Conservation (phyloP, 2,113 vertebrate species). For the Gasterosteus aculeatus region DNA sequence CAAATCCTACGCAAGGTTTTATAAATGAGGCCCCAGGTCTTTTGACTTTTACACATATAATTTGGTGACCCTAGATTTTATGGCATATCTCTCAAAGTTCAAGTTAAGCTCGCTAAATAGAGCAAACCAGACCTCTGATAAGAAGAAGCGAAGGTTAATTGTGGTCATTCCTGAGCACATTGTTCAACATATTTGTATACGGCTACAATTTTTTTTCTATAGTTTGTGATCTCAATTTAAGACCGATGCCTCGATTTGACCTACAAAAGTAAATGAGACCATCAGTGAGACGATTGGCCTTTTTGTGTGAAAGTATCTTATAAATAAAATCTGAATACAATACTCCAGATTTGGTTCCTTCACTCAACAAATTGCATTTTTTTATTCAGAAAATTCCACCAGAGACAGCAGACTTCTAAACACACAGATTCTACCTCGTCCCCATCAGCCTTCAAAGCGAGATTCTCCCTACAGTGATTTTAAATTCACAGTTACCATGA, state of each 20-base stretch:
- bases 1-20: no score
- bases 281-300: neutral
- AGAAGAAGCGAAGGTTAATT: conserved; percentile 1
- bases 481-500: no score
- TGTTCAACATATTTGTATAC: neutral
- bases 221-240: neutral
- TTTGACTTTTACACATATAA: conserved; percentile 6
- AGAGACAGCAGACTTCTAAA: no score
- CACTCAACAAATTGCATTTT: no score
- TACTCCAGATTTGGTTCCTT: no score
- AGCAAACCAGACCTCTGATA: neutral
- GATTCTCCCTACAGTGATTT: no score
- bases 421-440: no score
- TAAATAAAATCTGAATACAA: no score
- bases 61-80: neutral
- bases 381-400: no score
- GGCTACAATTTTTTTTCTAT: neutral
- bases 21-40: neutral
- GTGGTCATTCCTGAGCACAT: neutral
- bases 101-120: neutral
- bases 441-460: no score
- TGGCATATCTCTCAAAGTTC: conserved; percentile 1
- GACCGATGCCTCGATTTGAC: neutral
- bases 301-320: neutral
- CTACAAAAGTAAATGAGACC: neutral